Base-by-base conservation (phyloP, 2,888 invertebrate genomes). In the Endotricha flammealis region DNA sequence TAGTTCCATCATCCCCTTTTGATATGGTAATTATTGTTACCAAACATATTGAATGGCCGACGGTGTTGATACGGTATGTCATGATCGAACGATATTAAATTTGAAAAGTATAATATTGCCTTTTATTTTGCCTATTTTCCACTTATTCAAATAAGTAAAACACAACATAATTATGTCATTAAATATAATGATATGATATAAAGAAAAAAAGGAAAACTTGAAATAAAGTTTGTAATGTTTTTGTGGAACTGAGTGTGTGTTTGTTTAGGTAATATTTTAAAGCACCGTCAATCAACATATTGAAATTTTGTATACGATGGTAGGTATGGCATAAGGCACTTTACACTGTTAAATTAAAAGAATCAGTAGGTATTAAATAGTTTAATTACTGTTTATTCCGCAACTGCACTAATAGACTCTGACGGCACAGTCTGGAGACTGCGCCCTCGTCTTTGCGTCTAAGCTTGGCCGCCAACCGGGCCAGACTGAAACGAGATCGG, bases 351-450 rank as follows among this genome's bases (percentile, higher is more conserved):
- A n/a, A n/a, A n/a, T n/a, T n/a, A n/a, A n/a, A n/a, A n/a, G n/a
- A n/a, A n/a, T n/a, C n/a, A n/a, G n/a, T n/a, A n/a, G n/a, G n/a
- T n/a, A n/a, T n/a, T n/a, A n/a, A n/a, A n/a, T n/a, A 32, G 36
- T 16, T 44, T 44, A 37, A 46, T 74, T 52, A 77, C 40, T 69
- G 75, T 47, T 79, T 76, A 48, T 82, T 79, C 13, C 73, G 63
- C 23, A 87, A 55, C 40, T 87, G 87, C 5, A 94, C 92, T 3
- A 93, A 75, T 2, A 94, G 73, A 56, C 93, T 94, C 64, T 94
- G 94, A 1, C 94, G 85, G 50, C 94, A 94, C 3, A 94, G 81
- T 1, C 90, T 87, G 0, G 93, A 90, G 0, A 94, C 88, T 0
- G 92, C 90, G 36, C 90, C 90, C 55, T 90, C 80, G 38, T 82